These are phyloP conservation scores for Uria aalge DNA, from an alignment of 2,113 vertebrate species.

Conservation along the genomic window DNA sequence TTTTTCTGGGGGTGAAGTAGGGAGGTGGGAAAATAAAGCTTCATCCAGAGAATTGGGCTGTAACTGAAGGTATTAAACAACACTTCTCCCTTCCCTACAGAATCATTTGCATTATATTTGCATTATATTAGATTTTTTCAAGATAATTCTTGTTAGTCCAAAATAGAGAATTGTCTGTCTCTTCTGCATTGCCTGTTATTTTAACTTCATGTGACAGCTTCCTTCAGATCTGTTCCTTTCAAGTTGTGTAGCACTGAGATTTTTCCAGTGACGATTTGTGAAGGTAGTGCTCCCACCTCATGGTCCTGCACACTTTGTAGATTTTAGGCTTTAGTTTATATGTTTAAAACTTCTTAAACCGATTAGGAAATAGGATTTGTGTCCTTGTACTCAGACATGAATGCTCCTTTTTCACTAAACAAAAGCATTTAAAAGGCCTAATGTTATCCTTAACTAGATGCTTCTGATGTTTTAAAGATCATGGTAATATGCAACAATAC, in stretches of 20 bases:
- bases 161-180: not conserved
- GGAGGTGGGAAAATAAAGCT: not conserved
- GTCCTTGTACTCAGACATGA: not conserved
- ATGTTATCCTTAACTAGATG: not conserved
- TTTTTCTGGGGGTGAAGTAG: not conserved
- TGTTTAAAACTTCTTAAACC: not conserved
- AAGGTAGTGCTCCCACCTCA: not conserved
- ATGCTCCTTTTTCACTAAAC: not conserved
- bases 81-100: not conserved
- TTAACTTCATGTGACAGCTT: not conserved
- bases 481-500: not conserved
- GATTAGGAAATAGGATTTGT: not conserved
- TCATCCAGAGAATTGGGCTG: not conserved
- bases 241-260: not conserved
- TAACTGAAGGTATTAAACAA: not conserved
- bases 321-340: not conserved
- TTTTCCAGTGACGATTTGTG: not conserved
- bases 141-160: not conserved
- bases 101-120: not conserved
- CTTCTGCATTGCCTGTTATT: not conserved
- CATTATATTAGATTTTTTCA: not conserved
- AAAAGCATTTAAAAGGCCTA: not conserved
- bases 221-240: not conserved
- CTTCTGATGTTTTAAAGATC: not conserved
- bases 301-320: not conserved